Base-by-base conservation (phyloP, 2,797 vertebrate genomes). In the Uromys caudimaculatus region DNA sequence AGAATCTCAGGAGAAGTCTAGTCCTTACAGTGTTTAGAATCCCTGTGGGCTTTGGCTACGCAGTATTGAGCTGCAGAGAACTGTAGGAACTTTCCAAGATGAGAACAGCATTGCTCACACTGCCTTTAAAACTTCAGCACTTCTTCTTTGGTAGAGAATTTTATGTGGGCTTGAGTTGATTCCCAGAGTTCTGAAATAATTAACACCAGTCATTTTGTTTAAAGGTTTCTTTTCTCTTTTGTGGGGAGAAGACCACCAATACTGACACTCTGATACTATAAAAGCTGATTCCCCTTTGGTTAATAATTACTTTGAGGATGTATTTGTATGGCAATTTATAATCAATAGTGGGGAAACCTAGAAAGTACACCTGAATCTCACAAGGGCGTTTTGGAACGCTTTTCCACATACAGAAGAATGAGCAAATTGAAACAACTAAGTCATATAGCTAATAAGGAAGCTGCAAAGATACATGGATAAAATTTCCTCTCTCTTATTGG, bases 401-500 rank as follows among this genome's bases (percentile, higher is more conserved):
- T 79, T 12, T 47, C 27, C 44, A 82, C 60, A 58, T 77, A 90
- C 67, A 86, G n/a, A 86, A 95, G n/a, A 69, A 52, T 92, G 64
- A 82, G 13, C 82, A 84, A 83, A 79, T 44, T 73, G 78, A 41
- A 79, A 85, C 16, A 93, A 52, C 62, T 92, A 89, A 89, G 81
- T 86, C 73, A 73, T 86, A 90, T 14, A 90, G 52, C 73, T 97
- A 94, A 90, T 67, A 94, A 97, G 23, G 32, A 85, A 95, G 7
- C 88, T 89, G 23, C 50, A 87, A 94, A 94, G 44, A 77, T 76
- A 85, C n/a, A 54, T 84, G 16, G 3, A 56, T 56, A 90, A 73
- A 93, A 96, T 93, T 93, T 88, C 88, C 64, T 95, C 10, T 41
- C 12, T 38, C 96, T 95, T 76, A 96, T 69, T 86, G 52, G 67